These are phyloP conservation scores for Sakesphorus luctuosus DNA, from an alignment of 2,113 vertebrate species.

Conservation along the genomic window DNA sequence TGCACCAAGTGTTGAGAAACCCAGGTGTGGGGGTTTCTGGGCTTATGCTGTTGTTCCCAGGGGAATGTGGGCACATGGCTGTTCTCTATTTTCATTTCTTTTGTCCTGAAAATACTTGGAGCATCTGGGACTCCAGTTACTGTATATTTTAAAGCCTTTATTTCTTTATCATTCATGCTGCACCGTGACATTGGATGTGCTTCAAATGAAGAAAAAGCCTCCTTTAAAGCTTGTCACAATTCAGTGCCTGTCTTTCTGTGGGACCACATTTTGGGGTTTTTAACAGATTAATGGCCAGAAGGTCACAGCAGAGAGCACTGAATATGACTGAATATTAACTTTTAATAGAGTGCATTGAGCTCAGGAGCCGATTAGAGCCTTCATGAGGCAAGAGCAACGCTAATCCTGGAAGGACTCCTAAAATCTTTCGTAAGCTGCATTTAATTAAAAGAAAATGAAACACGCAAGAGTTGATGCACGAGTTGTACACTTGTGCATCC, in stretches of 20 bases:
- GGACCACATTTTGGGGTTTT: not conserved
- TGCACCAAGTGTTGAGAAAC: not conserved
- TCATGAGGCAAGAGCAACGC: not conserved
- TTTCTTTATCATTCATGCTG: not conserved
- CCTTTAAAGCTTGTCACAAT: not conserved
- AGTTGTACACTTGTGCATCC: conserved; percentile 53
- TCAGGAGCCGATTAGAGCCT: not conserved
- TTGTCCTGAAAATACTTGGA: not conserved
- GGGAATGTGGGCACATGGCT: not conserved
- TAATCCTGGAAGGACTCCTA: not conserved
- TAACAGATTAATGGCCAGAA: conserved; percentile 34
- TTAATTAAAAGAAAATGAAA: conserved; percentile 58
- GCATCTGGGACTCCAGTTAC: not conserved
- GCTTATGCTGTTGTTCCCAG: not conserved
- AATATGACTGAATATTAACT: not conserved
- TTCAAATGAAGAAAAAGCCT: conserved; percentile 40
- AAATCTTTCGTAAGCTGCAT: conserved; percentile 55
- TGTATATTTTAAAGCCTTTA: conserved; percentile 13
- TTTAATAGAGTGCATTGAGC: conserved; percentile 6
- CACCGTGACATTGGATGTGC: not conserved
- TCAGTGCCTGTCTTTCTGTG: conserved; percentile 15
- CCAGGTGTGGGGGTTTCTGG: not conserved
- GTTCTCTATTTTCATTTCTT: not conserved
- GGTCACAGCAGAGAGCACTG: conserved; percentile 20
- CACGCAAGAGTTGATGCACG: conserved; percentile 28